A percentile compares a stretch with the other conserved stretches of the same genome.
These are phyloP conservation scores for Philereme vetulata DNA, from an alignment of 2,888 invertebrate species.

Conservation along the genomic window DNA sequence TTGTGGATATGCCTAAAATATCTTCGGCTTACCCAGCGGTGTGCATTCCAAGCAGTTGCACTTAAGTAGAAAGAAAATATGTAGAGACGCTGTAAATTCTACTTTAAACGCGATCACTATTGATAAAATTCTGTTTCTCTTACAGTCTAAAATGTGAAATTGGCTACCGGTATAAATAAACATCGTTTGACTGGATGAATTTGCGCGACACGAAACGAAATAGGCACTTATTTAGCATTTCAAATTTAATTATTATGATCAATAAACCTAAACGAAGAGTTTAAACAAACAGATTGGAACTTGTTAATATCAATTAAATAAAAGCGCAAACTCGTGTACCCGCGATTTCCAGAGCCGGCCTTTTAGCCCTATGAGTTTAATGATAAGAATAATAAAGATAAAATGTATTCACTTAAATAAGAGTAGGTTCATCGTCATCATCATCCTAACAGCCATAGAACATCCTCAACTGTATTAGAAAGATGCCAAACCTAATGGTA, in stretches of 20 bases:
- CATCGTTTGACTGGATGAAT: not conserved
- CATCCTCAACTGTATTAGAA: no score
- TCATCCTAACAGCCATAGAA: no score
- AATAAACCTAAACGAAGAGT: constrained; percentile 1
- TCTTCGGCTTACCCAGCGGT: not conserved
- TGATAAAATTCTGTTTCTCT: not conserved
- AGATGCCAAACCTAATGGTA: no score
- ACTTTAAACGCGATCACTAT: no score
- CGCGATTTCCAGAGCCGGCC: no score
- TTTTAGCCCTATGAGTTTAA: no score
- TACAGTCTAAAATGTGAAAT: not conserved
- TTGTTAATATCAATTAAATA: constrained; percentile 4
- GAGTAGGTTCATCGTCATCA: no score
- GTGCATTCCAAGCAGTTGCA: not conserved
- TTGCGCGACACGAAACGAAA: not conserved
- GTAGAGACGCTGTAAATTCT: no score
- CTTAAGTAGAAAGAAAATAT: no score
- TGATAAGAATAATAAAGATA: no score
- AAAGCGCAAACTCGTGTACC: not conserved
- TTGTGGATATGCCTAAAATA: not conserved
- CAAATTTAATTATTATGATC: constrained; percentile 4
- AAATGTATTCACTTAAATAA: no score
- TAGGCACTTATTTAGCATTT: not conserved
- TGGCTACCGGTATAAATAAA: not conserved
- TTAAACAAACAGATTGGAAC: constrained; percentile 4